Percentiles rank a stretch among this genome's conserved stretches.
Conservation (phyloP, 2,888 invertebrate genomes). For the Eurytoma californica region DNA sequence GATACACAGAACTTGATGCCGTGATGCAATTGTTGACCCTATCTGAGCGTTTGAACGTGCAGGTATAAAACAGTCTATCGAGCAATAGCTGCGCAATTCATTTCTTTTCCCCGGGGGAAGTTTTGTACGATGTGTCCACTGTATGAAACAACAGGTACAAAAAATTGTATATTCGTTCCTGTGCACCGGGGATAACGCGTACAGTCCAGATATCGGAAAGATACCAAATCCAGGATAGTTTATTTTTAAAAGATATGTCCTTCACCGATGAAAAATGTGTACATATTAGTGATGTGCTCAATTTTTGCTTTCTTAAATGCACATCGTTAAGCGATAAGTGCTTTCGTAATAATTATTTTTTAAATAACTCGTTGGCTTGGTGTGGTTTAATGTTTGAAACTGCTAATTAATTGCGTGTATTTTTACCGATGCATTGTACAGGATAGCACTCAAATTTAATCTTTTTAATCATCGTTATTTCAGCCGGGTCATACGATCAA, state of each 20-base stretch:
- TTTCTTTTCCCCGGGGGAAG: slow-evolving; percentile 38
- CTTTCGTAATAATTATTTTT: background rate
- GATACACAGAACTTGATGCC: no score
- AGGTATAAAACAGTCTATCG: slow-evolving; percentile 1
- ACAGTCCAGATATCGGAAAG: slow-evolving; percentile 34
- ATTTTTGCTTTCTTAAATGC: background rate
- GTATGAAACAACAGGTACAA: background rate
- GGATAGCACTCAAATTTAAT: slow-evolving; percentile 1
- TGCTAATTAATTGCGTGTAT: slow-evolving; percentile 36
- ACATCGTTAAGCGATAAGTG: slow-evolving; percentile 40
- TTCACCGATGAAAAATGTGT: background rate
- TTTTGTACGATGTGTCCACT: background rate
- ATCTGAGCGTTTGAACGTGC: background rate
- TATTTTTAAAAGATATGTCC: slow-evolving; percentile 41
- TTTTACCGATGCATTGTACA: background rate
- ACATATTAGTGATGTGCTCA: background rate
- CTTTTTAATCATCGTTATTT: slow-evolving; percentile 34
- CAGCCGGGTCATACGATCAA: background rate
- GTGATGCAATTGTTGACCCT: background rate
- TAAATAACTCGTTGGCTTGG: slow-evolving; percentile 33
- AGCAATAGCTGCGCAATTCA: slow-evolving; percentile 29
- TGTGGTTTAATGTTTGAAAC: slow-evolving; percentile 26
- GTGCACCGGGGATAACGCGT: background rate
- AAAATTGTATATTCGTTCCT: background rate
- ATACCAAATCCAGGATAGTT: slow-evolving; percentile 46